phyloP scores from a whole-genome alignment of 2,797 vertebrate species.

The Merluccius polli region DNA sequence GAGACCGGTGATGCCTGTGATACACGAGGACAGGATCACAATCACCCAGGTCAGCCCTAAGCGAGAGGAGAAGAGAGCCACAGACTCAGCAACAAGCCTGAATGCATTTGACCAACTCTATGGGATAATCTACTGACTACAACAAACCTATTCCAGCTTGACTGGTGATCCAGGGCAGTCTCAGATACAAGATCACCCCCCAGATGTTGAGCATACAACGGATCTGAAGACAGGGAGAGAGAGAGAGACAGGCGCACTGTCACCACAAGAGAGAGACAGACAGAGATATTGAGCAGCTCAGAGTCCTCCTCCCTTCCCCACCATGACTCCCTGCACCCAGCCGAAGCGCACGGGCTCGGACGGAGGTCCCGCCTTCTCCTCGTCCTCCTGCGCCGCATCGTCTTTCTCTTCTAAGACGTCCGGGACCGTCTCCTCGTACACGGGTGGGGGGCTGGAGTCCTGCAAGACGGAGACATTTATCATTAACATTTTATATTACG shows the following conservation, averaged over 20 bases:
- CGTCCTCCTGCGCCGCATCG: slow-evolving; percentile 61
- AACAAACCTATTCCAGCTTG: slow-evolving; percentile 89
- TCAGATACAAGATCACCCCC: slow-evolving; percentile 93
- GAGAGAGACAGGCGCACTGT: too few species aligned
- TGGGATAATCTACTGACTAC: not conserved
- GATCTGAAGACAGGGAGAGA: slow-evolving; percentile 69
- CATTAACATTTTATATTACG: not conserved
- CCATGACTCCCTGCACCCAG: slow-evolving; percentile 96
- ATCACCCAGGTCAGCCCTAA: slow-evolving; percentile 93
- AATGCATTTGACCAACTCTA: not conserved
- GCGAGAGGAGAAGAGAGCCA: not conserved
- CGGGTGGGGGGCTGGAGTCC: slow-evolving; percentile 54
- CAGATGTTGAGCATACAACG: slow-evolving; percentile 98
- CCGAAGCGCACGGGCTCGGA: slow-evolving; percentile 86
- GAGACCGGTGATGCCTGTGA: slow-evolving; percentile 92
- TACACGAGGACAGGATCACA: slow-evolving; percentile 85
- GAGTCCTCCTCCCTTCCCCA: slow-evolving; percentile 47
- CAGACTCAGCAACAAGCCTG: not conserved
- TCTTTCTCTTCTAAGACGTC: slow-evolving; percentile 31
- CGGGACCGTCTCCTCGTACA: slow-evolving; percentile 72
- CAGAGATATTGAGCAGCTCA: not conserved
- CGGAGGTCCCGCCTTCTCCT: slow-evolving; percentile 33
- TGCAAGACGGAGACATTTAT: slow-evolving; percentile 25
- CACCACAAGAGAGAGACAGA: not conserved
- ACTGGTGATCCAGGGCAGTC: slow-evolving; percentile 92